A percentile compares a stretch with the other conserved stretches of the same genome.
These are phyloP conservation scores for Salpingus planirostris DNA, from an alignment of 2,888 invertebrate species.

Conservation along the genomic window DNA sequence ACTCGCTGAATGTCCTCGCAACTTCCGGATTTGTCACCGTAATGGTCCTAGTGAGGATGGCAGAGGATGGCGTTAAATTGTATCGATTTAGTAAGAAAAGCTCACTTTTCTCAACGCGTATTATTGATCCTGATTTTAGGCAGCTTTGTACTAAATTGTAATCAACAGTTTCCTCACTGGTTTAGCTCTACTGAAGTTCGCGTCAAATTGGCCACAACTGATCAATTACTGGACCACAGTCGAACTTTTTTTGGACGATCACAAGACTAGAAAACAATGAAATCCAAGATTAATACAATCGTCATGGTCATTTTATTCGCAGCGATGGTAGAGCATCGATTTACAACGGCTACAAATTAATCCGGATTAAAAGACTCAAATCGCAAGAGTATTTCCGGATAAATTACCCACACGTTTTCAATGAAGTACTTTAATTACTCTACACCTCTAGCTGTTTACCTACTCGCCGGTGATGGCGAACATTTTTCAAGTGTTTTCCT, in stretches of 20 bases:
- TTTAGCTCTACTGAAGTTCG: background rate
- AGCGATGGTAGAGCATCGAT: conserved; percentile 1
- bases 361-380: background rate
- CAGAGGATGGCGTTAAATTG: background rate
- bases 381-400: conserved; percentile 5
- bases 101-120: background rate
- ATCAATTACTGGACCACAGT: background rate
- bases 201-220: background rate
- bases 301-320: background rate
- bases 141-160: background rate
- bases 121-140: background rate
- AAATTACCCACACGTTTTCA: conserved; percentile 44
- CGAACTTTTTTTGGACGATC: background rate
- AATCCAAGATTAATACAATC: conserved; percentile 39
- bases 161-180: background rate
- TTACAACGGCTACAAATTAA: conserved; percentile 4
- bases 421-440: conserved; percentile 40
- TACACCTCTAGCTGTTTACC: conserved; percentile 43
- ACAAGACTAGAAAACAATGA: no score
- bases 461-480: conserved; percentile 27
- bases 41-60: background rate
- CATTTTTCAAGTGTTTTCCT: conserved; percentile 7
- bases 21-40: conserved; percentile 1
- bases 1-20: conserved; percentile 1
- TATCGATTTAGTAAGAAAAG: background rate